Evolutionary conservation across 1,140 invertebrate genomes (phyloP).

Genomic region (Camponotus pennsylvanicus): DNA sequence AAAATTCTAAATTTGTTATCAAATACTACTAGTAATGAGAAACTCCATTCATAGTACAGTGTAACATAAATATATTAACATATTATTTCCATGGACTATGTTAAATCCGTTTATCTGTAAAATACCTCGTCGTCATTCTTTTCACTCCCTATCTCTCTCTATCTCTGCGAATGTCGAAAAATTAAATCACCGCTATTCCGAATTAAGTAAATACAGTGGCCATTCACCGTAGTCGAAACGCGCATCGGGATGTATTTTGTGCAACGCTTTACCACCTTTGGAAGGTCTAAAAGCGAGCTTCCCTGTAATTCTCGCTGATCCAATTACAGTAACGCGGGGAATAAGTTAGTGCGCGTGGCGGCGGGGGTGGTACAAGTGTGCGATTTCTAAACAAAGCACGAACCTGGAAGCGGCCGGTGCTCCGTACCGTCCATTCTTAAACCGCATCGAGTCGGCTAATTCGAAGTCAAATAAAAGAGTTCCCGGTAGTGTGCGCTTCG

Average conservation of each 20-base stretch:
- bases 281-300: conserved; percentile 72
- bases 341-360: conserved; percentile 72
- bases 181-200: conserved; percentile 41
- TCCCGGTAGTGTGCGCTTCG: conserved; percentile 38
- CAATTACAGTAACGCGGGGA: conserved; percentile 78
- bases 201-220: conserved; percentile 46
- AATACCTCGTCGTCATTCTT: background rate
- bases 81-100: background rate
- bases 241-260: conserved; percentile 56
- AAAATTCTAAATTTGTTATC: conserved; percentile 12
- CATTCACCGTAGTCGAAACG: conserved; percentile 37
- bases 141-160: too few species aligned
- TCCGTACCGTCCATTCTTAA: conserved; percentile 75
- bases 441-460: conserved; percentile 78
- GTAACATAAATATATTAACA: background rate
- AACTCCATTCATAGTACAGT: background rate
- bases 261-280: conserved; percentile 55
- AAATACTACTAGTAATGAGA: background rate
- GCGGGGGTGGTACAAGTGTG: conserved; percentile 68
- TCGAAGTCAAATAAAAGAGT: conserved; percentile 80
- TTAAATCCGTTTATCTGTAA: conserved; percentile 20
- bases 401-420: conserved; percentile 64
- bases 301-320: conserved; percentile 77
- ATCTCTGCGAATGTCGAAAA: conserved; percentile 22
- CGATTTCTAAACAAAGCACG: conserved; percentile 81